phyloP scores from a whole-genome alignment of 2,888 invertebrate species.

The Brenthis ino region DNA sequence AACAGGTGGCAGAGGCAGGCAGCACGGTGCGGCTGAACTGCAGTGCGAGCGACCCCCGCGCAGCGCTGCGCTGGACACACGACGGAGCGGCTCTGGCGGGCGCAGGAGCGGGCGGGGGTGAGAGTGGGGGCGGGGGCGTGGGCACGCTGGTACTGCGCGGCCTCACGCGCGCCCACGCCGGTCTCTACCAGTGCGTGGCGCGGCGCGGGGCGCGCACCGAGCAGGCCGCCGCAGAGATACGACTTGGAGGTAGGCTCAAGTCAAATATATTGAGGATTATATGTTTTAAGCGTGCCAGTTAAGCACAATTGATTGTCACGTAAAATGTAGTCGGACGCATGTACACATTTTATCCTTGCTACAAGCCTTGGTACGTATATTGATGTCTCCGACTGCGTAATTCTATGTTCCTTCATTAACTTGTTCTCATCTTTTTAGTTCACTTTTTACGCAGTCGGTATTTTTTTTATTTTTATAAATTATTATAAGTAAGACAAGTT shows the following conservation, averaged over 20 bases:
- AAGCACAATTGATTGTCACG: too few relatives aligned
- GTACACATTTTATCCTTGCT: too few relatives aligned
- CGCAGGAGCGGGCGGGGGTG: slow-evolving; percentile 62
- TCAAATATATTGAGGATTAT: too few relatives aligned
- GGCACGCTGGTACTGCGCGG: slow-evolving; percentile 55
- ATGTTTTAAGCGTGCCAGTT: too few relatives aligned
- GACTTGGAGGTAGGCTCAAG: slow-evolving; percentile 85
- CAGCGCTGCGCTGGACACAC: slow-evolving; percentile 85
- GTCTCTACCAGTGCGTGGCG: slow-evolving; percentile 94
- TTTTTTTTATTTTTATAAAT: too few relatives aligned
- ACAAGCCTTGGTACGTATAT: too few relatives aligned
- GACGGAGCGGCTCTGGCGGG: slow-evolving; percentile 83
- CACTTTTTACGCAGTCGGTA: too few relatives aligned
- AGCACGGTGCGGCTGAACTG: slow-evolving; percentile 87
- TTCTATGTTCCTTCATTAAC: too few relatives aligned
- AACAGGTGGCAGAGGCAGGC: slow-evolving; percentile 85
- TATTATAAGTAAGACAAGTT: too few relatives aligned
- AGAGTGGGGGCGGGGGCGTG: slow-evolving; percentile 60
- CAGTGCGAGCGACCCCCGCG: slow-evolving; percentile 71
- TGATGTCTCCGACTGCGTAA: too few relatives aligned
- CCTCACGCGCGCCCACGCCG: slow-evolving; percentile 88
- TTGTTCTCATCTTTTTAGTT: too few relatives aligned
- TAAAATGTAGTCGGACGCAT: too few relatives aligned
- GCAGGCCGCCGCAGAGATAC: slow-evolving; percentile 89
- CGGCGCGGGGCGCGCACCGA: slow-evolving; percentile 86